Conservation (phyloP, 2,888 invertebrate genomes). For the Hydrotaea cyrtoneurina region DNA sequence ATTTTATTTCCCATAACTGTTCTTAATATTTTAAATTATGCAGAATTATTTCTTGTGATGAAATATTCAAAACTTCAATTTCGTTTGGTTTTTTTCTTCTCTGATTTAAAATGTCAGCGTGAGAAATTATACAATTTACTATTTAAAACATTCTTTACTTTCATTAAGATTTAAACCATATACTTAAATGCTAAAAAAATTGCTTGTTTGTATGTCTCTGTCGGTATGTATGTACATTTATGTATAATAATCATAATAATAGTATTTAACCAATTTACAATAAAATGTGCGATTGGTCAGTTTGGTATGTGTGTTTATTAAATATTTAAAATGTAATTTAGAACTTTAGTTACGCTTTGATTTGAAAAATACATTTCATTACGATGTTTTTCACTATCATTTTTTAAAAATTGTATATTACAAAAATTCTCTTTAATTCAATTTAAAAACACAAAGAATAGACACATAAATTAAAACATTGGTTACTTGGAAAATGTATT, state of each 20-base stretch:
- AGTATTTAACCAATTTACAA: constrained; percentile 20
- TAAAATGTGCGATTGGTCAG: constrained; percentile 23
- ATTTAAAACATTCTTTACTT: not conserved
- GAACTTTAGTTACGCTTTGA: constrained; percentile 74
- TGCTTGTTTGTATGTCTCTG: constrained; percentile 20
- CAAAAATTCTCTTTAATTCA: not conserved
- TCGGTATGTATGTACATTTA: constrained; percentile 2
- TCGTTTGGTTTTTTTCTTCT: not conserved
- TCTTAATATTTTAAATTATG: not conserved
- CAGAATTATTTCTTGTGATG: not conserved
- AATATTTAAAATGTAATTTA: constrained; percentile 70
- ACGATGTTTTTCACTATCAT: constrained; percentile 16
- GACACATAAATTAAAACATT: too few species aligned
- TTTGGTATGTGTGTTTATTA: constrained; percentile 49
- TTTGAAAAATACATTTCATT: constrained; percentile 41
- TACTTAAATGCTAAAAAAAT: constrained; percentile 29
- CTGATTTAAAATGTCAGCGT: not conserved
- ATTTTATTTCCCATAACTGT: not conserved
- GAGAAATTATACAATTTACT: not conserved
- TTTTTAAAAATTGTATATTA: not conserved
- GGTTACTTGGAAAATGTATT: not conserved
- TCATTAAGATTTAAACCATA: not conserved
- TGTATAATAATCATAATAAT: not conserved
- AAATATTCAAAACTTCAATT: not conserved
- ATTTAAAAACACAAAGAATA: not conserved